Conservation (phyloP, 2,113 vertebrate species). For the Oophaga pumilio region DNA sequence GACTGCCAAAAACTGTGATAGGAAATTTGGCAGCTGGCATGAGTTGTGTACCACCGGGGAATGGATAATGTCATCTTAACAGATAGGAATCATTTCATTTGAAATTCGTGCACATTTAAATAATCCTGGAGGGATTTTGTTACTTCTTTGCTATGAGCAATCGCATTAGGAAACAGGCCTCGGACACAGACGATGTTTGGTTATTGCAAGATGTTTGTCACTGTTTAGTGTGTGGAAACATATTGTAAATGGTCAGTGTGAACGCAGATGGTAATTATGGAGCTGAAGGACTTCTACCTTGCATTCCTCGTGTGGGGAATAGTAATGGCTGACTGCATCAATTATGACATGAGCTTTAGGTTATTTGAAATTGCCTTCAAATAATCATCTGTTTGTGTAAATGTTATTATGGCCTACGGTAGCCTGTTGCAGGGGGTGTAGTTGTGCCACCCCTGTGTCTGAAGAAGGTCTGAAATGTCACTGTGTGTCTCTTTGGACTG, state of each 20-base stretch:
- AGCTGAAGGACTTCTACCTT: neutral
- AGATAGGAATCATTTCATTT: constrained; percentile 1
- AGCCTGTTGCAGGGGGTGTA: too few relatives aligned
- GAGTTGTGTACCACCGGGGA: neutral
- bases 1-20: neutral
- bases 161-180: neutral
- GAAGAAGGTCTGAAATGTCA: too few relatives aligned
- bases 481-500: too few relatives aligned
- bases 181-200: neutral
- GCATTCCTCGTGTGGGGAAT: neutral
- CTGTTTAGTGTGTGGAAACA: neutral
- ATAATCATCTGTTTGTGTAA: too few relatives aligned
- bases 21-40: constrained; percentile 11
- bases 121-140: neutral
- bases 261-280: neutral
- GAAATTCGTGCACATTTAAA: neutral
- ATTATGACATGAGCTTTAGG: too few relatives aligned
- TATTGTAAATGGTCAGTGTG: neutral
- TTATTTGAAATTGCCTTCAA: too few relatives aligned
- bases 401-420: too few relatives aligned
- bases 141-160: neutral
- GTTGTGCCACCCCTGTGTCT: too few relatives aligned
- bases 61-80: neutral
- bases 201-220: neutral
- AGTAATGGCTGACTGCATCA: neutral